Conservation (phyloP, 2,113 vertebrate species). For the Felis catus region DNA sequence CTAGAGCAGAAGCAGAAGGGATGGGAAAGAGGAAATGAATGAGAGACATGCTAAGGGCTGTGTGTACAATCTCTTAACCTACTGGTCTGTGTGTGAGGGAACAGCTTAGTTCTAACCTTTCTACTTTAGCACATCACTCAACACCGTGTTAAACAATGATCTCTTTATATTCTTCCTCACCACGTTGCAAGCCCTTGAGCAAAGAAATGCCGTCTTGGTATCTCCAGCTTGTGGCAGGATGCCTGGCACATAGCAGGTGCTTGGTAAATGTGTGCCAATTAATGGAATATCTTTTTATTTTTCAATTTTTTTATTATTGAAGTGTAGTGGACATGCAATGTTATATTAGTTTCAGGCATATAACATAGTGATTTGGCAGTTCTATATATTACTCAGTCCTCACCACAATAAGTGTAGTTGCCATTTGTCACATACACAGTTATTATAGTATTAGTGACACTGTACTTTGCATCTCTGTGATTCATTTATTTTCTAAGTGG, state of each 20-base stretch:
- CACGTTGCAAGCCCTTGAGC: neutral
- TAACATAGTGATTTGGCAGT: neutral
- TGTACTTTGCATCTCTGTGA: too few relatives aligned
- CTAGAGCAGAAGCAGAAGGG: neutral
- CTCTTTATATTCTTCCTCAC: neutral
- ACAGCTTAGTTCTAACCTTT: neutral
- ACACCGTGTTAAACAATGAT: neutral
- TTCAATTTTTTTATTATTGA: neutral
- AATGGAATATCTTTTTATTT: neutral
- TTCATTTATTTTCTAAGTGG: too few relatives aligned
- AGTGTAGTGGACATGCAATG: neutral
- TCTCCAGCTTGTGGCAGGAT: neutral
- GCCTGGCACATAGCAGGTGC: neutral
- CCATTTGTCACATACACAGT: neutral
- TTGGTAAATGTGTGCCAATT: neutral
- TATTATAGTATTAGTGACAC: neutral
- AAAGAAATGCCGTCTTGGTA: neutral
- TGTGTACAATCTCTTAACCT: neutral
- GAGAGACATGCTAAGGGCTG: neutral
- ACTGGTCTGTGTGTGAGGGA: neutral
- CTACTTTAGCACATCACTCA: neutral
- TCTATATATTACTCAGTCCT: neutral
- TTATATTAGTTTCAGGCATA: neutral
- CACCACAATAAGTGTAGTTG: neutral
- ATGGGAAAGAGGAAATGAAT: neutral